Evolutionary conservation across 2,888 invertebrate species (phyloP), one percentile per base, ranked within the genome.

Genomic region (Drosophila atroscutellata): DNA sequence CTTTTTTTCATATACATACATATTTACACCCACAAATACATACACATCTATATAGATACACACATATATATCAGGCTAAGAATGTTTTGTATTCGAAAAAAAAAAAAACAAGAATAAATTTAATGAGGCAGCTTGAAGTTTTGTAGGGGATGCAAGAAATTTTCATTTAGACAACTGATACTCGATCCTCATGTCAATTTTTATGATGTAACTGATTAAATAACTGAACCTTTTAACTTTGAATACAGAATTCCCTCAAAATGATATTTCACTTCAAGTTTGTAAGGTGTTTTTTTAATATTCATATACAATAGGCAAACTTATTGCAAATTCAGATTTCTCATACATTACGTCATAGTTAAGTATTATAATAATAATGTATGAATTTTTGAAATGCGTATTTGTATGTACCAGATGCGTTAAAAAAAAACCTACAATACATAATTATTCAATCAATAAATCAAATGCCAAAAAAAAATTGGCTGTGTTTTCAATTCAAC

Each of bases 381-480:
- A 85, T 85, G 85, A 83, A 81, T 86, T 84, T 86, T 86, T 78
- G 68, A 82, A 68, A 73, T 77, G 84, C 77, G 89, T 80, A 70
- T 77, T 85, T 81, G 79, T 66, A 81, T 81, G 73, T 83, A 80
- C 69, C 70, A 72, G 68, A 80, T 86, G 82, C 89, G 81, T 81
- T 66, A 59, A 71, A 75, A 83, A 77, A 77, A 83, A 77, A 77
- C 86, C 81, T 88, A 87, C 75, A 87, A 80, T 80, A 89, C 86
- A 81, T 75, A 87, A 89, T 75, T 85, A 85, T 85, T 89, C 85
- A 86, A 89, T 86, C 86, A 85, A 85, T 85, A 85, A 89, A 85
- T 85, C 84, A 89, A 85, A 89, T 85, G 85, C 85, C 89, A 85
- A 84, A 77, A 76, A 76, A 32, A n/a, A 45, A 24, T 26, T 26